Conservation (phyloP, 1,140 invertebrate genomes). For the Plodia interpunctella region DNA sequence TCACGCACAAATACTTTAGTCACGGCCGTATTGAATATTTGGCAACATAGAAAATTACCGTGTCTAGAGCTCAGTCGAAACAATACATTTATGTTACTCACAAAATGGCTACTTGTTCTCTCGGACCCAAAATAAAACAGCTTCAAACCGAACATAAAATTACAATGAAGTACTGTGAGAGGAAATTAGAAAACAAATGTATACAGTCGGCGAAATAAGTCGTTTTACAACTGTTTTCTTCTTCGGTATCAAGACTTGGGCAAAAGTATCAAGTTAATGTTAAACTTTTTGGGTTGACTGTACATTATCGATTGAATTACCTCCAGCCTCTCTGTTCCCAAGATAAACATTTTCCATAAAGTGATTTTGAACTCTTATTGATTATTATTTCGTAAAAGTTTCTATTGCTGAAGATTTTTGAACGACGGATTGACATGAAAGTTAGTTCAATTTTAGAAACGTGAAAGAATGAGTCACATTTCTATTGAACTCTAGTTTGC, state of each 20-base stretch:
- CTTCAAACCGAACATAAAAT: too few species aligned
- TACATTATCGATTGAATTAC: not conserved
- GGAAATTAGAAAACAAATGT: slow-evolving; percentile 2
- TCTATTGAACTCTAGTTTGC: too few species aligned
- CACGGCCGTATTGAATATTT: too few species aligned
- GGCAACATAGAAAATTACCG: too few species aligned
- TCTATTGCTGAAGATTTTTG: not conserved
- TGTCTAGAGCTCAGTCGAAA: too few species aligned
- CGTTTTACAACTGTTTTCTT: not conserved
- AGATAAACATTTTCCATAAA: slow-evolving; percentile 1
- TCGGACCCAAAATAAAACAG: too few species aligned
- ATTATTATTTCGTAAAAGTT: not conserved
- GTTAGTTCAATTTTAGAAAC: not conserved
- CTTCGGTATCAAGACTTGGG: not conserved
- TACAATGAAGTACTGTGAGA: not conserved
- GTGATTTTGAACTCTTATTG: not conserved
- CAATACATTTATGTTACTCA: too few species aligned
- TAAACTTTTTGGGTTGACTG: not conserved
- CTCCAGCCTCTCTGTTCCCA: not conserved
- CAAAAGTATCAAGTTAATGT: not conserved
- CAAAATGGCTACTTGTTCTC: too few species aligned
- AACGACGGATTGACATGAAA: not conserved
- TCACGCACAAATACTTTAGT: too few species aligned
- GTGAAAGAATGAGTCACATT: too few species aligned
- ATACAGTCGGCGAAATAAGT: not conserved